Base-by-base conservation (phyloP, 2,888 invertebrate species). In the Saturnia japonica region DNA sequence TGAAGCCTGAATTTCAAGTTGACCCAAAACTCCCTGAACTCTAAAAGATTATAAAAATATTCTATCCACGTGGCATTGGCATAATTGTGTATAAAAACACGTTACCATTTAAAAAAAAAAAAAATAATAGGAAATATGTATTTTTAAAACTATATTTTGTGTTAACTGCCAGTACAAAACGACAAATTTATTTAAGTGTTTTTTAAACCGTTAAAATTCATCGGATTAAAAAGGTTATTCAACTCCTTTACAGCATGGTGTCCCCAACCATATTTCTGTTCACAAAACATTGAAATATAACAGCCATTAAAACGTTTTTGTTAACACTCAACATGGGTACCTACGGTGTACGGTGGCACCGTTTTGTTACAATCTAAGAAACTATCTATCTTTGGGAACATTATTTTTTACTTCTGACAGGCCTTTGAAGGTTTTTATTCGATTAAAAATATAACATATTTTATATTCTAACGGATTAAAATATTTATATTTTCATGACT, bases 251-350 rank as follows among this genome's bases (percentile, higher is more conserved):
- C 19, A 64, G 19, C 9, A 40, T n/a, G 40, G n/a, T 64, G 64
- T 64, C 64, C 34, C 64, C 40, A 40, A 19, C 16, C n/a, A 64
- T 57, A 57, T 80, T 79, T 82, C 78, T 80, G 76, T 77, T 78
- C 75, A 77, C 77, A 76, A 79, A 77, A 75, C 70, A 82, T 80
- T 80, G 77, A 82, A 79, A 79, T 80, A 80, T 83, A 80, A 79
- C 78, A 79, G 76, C 73, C 78, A 81, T 81, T 79, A 79, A 79
- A 80, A 75, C 75, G 74, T 79, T 79, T 81, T 79, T 82, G 77
- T 76, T 69, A 74, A 72, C 73, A 77, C 68, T 72, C 74, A 67
- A 69, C 70, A 64, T 68, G 66, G 34, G 71, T 73, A n/a, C n/a
- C n/a, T n/a, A n/a, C n/a, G n/a, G n/a, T n/a, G n/a, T n/a, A 73